Percentiles rank a stretch among this genome's conserved stretches.
Evolutionary conservation across 2,888 invertebrate genomes (phyloP).

Genomic region (Onthophagus sagittarius): DNA sequence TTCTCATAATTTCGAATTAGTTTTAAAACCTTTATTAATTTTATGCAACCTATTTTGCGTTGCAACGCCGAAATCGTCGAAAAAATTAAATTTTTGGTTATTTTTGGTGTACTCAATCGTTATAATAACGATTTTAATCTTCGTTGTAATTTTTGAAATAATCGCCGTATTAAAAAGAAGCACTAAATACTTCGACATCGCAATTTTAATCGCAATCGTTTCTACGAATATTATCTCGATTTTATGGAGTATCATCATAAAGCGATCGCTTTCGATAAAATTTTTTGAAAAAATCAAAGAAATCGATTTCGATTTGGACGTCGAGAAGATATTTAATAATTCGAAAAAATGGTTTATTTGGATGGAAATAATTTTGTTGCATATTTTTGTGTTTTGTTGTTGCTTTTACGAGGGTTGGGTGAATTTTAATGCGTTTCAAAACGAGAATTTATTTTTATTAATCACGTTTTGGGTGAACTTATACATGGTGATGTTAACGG

Average conservation of each 20-base stretch:
- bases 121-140: not conserved
- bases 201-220: constrained; percentile 10
- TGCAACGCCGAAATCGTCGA: not conserved
- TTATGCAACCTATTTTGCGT: constrained; percentile 18
- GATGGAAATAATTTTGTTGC: constrained; percentile 13
- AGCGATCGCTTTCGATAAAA: not conserved
- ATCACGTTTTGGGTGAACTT: constrained; percentile 15
- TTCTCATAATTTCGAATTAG: constrained; percentile 4
- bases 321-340: not conserved
- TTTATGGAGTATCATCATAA: not conserved
- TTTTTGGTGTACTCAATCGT: constrained; percentile 6
- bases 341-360: constrained; percentile 7
- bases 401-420: constrained; percentile 10
- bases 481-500: constrained; percentile 17
- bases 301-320: constrained; percentile 11
- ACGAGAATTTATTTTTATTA: not conserved
- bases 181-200: constrained; percentile 4
- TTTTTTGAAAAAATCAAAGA: constrained; percentile 10
- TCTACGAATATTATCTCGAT: constrained; percentile 15
- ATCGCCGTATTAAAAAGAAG: not conserved
- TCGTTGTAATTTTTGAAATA: constrained; percentile 1
- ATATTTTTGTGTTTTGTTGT: constrained; percentile 16
- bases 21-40: constrained; percentile 11
- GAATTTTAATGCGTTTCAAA: constrained; percentile 6
- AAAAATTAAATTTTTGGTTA: not conserved